Percentiles rank a stretch among this genome's conserved stretches.
Evolutionary conservation across 1,140 invertebrate genomes (phyloP).

Genomic region (Physella acuta): DNA sequence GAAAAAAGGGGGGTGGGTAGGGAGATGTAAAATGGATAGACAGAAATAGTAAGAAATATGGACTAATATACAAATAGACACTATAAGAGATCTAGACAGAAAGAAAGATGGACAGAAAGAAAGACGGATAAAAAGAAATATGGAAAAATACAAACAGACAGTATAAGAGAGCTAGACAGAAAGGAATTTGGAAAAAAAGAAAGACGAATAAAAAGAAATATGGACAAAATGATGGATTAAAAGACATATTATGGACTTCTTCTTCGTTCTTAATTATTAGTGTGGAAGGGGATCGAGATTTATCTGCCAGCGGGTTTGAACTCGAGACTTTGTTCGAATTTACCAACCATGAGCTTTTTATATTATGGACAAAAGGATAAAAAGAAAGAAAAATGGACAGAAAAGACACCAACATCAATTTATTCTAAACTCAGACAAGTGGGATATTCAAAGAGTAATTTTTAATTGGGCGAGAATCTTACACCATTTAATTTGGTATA

Average conservation of each 20-base stretch:
- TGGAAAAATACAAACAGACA: neutral
- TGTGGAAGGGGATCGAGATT: too few relatives aligned
- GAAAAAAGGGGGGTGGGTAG: neutral
- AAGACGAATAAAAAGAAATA: neutral
- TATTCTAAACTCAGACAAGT: too few relatives aligned
- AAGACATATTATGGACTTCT: neutral
- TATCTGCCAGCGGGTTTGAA: too few relatives aligned
- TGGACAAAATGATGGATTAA: neutral
- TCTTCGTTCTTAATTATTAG: too few relatives aligned
- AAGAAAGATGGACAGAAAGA: neutral
- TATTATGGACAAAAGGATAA: neutral
- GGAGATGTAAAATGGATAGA: conserved; percentile 1
- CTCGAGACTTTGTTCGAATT: too few relatives aligned
- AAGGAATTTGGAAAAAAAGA: neutral
- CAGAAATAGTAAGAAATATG: neutral
- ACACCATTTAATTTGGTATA: too few relatives aligned
- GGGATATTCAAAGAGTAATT: too few relatives aligned
- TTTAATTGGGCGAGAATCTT: too few relatives aligned
- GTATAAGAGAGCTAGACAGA: neutral
- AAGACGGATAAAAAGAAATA: neutral
- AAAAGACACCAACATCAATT: neutral
- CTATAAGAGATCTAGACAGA: conserved; percentile 6
- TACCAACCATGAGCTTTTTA: too few relatives aligned
- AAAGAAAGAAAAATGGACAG: neutral
- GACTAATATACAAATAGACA: neutral